These are phyloP conservation scores for Apostichopus parvimensis DNA, from an alignment of 35 echinoderm and acorn worm species.

Conservation along the genomic window DNA sequence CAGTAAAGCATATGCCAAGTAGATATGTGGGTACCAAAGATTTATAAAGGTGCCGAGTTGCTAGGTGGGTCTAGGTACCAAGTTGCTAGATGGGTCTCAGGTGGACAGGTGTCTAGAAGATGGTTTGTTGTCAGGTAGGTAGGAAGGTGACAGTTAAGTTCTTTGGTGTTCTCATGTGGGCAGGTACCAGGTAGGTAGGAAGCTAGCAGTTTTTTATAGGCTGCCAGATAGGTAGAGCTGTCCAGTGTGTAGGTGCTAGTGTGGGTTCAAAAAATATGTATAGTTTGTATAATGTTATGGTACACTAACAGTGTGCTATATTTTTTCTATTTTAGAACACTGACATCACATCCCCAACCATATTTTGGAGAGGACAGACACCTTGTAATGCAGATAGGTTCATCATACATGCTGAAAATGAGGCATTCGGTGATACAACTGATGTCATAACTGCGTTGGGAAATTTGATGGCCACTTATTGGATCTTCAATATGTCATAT, in stretches of 20 bases:
- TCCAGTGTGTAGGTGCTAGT: too few species aligned
- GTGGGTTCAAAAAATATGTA: too few species aligned
- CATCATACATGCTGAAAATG: conserved; percentile 19
- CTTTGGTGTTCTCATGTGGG: too few species aligned
- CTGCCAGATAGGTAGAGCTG: too few species aligned
- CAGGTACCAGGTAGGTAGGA: too few species aligned
- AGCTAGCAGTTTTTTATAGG: too few species aligned
- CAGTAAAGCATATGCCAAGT: background rate
- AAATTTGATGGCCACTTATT: conserved; percentile 7
- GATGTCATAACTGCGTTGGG: conserved; percentile 30
- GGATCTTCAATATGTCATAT: conserved; percentile 19
- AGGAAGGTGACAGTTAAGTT: too few species aligned
- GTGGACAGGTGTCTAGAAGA: too few species aligned
- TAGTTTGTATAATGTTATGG: background rate
- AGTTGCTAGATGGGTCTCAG: background rate
- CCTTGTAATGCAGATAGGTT: conserved; percentile 4
- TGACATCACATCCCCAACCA: conserved; percentile 10
- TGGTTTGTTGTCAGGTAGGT: too few species aligned
- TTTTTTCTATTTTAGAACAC: conserved; percentile 11
- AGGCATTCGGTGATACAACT: background rate
- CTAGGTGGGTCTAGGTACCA: background rate
- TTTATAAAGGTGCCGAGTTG: background rate
- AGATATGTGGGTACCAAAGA: background rate
- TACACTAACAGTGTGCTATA: background rate
- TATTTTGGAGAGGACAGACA: conserved; percentile 19